Evolutionary conservation across 2,113 vertebrate species (phyloP), one percentile per base, ranked within the genome.

Genomic region (Hippocampus guttulatus): DNA sequence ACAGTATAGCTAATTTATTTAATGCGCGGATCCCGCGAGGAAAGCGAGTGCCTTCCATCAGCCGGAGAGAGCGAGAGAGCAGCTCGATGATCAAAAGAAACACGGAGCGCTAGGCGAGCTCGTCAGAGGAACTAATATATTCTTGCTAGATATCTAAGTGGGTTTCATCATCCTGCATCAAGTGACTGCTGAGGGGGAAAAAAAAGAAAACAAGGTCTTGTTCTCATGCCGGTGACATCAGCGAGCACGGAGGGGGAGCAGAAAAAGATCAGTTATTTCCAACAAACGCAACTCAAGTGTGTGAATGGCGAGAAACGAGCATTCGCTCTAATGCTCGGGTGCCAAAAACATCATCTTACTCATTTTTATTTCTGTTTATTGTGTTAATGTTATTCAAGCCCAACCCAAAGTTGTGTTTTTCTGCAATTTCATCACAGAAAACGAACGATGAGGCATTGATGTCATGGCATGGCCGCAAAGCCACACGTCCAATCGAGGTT

Each of bases 101-200:
- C 67, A 66, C 8, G 65, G 63, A 76, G 79, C 78, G 78, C 84
- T 73, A 75, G 84, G 80, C 68, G 54, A 81, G 80, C 87, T 85
- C 89, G 81, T 87, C 84, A 80, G 77, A 80, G 77, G 75, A 84
- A 81, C 85, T 84, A 89, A 90, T 73, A 77, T 76, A 80, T 88
- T 90, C 83, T 93, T 91, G 86, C 90, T 80, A 63, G 85, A 91
- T 89, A 91, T 90, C 86, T 88, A 87, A 87, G 84, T 78, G 76
- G 73, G 83, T 93, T 93, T 92, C 91, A 92, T 92, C 92, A 93
- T 90, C 85, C 85, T 73, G 84, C 83, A 88, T 90, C 84, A 86
- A 89, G 88, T 88, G 87, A 91, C 84, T 85, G 80, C 81, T 70
- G 75, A 77, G 78, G 76, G 57, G 57, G 57, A 27, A 58, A 33